A percentile compares a stretch with the other conserved stretches of the same genome.
Conservation (phyloP, 2,888 invertebrate species). For the Agelastica alni region DNA sequence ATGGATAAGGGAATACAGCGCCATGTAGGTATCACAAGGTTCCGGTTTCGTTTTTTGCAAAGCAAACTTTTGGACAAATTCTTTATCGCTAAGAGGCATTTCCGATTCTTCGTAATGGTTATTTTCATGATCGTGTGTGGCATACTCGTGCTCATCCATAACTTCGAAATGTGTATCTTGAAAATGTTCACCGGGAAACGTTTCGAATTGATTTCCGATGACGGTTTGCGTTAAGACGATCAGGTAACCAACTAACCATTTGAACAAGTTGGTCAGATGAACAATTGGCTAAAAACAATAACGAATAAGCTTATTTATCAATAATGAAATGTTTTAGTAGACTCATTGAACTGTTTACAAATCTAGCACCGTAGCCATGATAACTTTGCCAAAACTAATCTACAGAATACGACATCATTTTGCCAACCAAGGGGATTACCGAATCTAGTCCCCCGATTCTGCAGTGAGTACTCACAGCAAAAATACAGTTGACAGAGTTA, state of each 20-base stretch:
- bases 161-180: conserved; percentile 22
- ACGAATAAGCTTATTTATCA: too few relatives aligned
- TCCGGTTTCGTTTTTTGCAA: conserved; percentile 74
- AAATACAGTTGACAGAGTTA: too few relatives aligned
- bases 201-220: conserved; percentile 45
- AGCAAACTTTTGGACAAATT: conserved; percentile 59
- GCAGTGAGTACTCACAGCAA: too few relatives aligned
- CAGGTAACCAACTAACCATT: conserved; percentile 64
- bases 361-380: too few relatives aligned
- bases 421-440: too few relatives aligned
- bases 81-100: conserved; percentile 54
- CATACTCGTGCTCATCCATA: conserved; percentile 43
- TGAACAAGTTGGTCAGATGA: conserved; percentile 61
- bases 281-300: conserved; percentile 61
- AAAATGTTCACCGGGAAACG: conserved; percentile 18
- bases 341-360: too few relatives aligned
- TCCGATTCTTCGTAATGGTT: conserved; percentile 27
- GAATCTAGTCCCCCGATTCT: too few relatives aligned
- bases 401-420: too few relatives aligned
- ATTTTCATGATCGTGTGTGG: conserved; percentile 21
- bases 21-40: conserved; percentile 78
- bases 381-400: too few relatives aligned
- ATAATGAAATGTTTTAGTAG: too few relatives aligned
- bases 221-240: conserved; percentile 65
- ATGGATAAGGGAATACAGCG: conserved; percentile 51